phyloP scores from a whole-genome alignment of 2,797 vertebrate genomes.

The Trichosurus vulpecula region DNA sequence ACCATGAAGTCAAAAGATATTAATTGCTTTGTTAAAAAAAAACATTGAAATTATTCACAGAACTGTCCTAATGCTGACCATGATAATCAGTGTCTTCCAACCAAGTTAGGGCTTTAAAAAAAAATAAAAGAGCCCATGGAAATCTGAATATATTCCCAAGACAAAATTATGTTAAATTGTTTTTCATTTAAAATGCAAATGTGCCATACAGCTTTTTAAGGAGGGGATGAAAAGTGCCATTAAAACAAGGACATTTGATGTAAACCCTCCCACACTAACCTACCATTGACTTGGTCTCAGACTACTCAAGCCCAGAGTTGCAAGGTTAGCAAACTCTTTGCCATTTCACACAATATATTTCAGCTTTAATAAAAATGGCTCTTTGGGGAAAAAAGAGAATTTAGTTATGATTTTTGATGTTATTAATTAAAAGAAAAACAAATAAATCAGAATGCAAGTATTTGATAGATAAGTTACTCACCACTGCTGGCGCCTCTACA shows the following conservation, averaged over 20 bases:
- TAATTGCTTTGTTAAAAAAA: not conserved
- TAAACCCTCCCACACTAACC: not conserved
- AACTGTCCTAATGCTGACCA: not conserved
- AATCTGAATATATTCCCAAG: not conserved
- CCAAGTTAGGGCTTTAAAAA: not conserved
- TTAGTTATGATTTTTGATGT: conserved; percentile 3
- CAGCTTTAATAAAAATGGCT: not conserved
- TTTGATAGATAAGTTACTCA: conserved; percentile 78
- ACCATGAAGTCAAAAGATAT: not conserved
- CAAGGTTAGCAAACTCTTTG: conserved; percentile 10
- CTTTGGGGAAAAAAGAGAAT: not conserved
- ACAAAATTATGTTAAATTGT: not conserved
- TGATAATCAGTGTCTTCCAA: not conserved
- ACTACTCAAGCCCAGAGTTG: conserved; percentile 33
- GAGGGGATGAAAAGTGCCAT: not conserved
- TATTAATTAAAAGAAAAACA: conserved; percentile 3
- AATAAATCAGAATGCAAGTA: conserved; percentile 30
- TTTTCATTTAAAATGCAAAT: not conserved
- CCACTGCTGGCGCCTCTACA: conserved; percentile 88
- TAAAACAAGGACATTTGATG: not conserved
- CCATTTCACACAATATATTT: conserved; percentile 28
- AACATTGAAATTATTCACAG: not conserved
- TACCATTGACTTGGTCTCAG: not conserved
- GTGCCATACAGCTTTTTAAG: not conserved
- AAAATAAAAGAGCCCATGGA: not conserved